phyloP scores from a whole-genome alignment of 2,113 vertebrate species.

The Telmatochromis bifrenatus region DNA sequence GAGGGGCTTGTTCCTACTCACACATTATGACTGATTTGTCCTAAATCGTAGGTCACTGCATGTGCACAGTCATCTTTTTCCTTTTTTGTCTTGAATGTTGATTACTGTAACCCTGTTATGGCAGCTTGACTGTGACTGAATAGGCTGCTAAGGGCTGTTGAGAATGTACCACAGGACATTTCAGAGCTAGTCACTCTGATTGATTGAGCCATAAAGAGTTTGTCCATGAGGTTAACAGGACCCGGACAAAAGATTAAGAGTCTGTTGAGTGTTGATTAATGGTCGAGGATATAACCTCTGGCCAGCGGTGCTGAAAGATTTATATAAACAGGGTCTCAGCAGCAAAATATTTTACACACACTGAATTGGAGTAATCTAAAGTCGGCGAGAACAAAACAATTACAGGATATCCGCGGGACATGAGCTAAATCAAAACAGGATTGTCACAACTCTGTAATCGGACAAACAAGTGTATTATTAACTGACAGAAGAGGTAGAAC shows the following conservation, averaged over 20 bases:
- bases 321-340: slow-evolving; percentile 28
- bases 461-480: slow-evolving; percentile 27
- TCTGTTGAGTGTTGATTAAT: slow-evolving; percentile 60
- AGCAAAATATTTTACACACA: neutral
- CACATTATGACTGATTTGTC: neutral
- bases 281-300: slow-evolving; percentile 36
- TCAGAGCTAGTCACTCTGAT: slow-evolving; percentile 55
- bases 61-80: neutral
- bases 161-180: slow-evolving; percentile 34
- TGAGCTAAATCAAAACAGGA: slow-evolving; percentile 6
- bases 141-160: neutral
- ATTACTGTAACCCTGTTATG: slow-evolving; percentile 2
- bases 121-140: neutral
- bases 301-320: slow-evolving; percentile 42
- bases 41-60: neutral
- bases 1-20: neutral
- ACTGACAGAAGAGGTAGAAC: neutral
- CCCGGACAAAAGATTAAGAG: slow-evolving; percentile 56
- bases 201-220: slow-evolving; percentile 63
- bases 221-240: slow-evolving; percentile 49
- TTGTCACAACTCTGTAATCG: slow-evolving; percentile 14
- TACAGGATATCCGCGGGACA: slow-evolving; percentile 9
- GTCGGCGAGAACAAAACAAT: slow-evolving; percentile 10
- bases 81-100: neutral
- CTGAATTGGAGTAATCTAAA: slow-evolving; percentile 6